A percentile compares a stretch with the other conserved stretches of the same genome.
These are phyloP conservation scores for Cyprinus carpio DNA, from an alignment of 2,113 vertebrate species.

Conservation along the genomic window DNA sequence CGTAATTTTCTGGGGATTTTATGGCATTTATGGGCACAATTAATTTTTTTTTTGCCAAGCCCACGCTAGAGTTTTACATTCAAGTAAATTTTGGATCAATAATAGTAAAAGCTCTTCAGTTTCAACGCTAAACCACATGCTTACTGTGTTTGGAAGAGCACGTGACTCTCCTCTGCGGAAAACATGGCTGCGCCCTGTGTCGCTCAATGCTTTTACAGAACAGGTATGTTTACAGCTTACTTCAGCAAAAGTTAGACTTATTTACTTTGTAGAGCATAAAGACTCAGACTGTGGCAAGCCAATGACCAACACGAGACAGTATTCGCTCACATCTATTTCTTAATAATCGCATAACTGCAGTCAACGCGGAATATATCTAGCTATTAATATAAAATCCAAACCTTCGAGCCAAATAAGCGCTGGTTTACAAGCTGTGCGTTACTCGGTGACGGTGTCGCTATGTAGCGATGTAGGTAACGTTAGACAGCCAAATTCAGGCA, in stretches of 20 bases:
- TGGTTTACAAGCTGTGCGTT: not conserved
- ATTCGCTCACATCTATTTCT: not conserved
- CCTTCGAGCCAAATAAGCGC: not conserved
- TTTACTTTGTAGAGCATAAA: not conserved
- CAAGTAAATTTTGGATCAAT: not conserved
- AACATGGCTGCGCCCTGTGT: constrained; percentile 68
- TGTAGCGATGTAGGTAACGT: too few relatives aligned
- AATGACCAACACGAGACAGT: not conserved
- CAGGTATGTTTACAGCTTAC: constrained; percentile 61
- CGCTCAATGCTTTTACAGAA: constrained; percentile 27
- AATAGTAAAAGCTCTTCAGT: not conserved
- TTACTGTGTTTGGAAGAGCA: constrained; percentile 46
- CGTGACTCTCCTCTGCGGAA: constrained; percentile 53
- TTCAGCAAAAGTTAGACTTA: not conserved
- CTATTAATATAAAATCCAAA: not conserved
- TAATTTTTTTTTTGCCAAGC: not conserved
- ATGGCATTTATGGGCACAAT: not conserved
- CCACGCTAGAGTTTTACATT: not conserved
- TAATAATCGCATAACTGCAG: not conserved
- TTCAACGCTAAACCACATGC: not conserved
- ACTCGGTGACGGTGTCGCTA: not conserved
- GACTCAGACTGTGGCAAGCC: not conserved
- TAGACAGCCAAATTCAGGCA: too few relatives aligned
- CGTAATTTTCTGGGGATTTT: not conserved
- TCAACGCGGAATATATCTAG: not conserved